A percentile compares a stretch with the other conserved stretches of the same genome.
phyloP scores from a whole-genome alignment of 2,797 vertebrate species.

The Chiloscyllium punctatum region DNA sequence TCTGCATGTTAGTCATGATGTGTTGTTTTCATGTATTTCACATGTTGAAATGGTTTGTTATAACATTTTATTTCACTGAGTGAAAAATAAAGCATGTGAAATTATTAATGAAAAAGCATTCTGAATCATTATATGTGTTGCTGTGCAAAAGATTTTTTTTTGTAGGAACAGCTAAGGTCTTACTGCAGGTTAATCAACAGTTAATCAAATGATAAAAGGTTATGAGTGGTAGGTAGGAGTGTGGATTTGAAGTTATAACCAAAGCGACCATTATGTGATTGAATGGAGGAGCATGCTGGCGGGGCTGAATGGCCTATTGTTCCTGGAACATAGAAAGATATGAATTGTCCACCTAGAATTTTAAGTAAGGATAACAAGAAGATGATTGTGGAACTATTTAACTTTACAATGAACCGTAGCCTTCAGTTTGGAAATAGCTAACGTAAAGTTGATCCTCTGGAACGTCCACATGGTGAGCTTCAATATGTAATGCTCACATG shows the following conservation, averaged over 20 bases:
- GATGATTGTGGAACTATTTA: background rate
- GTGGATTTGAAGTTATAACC: too few relatives aligned
- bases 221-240: too few relatives aligned
- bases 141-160: background rate
- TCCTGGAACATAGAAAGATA: too few relatives aligned
- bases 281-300: too few relatives aligned
- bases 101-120: background rate
- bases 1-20: background rate
- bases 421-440: background rate
- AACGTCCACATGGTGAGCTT: background rate
- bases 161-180: too few relatives aligned
- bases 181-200: too few relatives aligned
- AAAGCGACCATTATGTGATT: too few relatives aligned
- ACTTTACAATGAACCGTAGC: background rate
- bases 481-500: background rate
- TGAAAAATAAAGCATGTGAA: background rate
- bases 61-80: background rate
- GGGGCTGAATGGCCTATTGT: too few relatives aligned
- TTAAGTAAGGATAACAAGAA: background rate
- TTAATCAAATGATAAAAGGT: too few relatives aligned
- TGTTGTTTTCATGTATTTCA: background rate
- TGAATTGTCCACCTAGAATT: background rate
- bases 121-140: background rate
- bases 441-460: background rate
- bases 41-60: background rate